Base-by-base conservation (phyloP, 1,140 invertebrate genomes). In the Palaemon carinicauda region DNA sequence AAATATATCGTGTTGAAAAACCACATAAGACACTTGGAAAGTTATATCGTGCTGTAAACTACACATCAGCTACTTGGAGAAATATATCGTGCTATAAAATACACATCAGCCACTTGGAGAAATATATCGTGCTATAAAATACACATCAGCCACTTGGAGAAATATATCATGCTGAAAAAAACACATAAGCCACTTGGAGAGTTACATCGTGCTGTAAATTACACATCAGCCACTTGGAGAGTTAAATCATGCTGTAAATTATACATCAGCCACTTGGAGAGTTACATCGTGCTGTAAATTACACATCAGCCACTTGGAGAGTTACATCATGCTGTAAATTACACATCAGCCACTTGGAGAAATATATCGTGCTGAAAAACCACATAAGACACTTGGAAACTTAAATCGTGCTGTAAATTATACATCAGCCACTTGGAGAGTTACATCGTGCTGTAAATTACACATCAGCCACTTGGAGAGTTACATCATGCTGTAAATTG, bases 381-480 rank as follows among this genome's bases (percentile, higher is more conserved):
- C 21, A 21, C 14, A 9, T 14, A 9, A 60, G 24, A n/a, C n/a
- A n/a, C n/a, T 31, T 33, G 79, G 54, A 80, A 53, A 12, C 9
- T 33, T 12, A 80, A 3, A 77, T 75, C 71, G 52, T n/a, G 41
- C 69, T 75, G 81, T 29, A 53, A n/a, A 50, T 3, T 19, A 19
- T 10, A n/a, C n/a, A n/a, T n/a, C n/a, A 83, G 41, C 81, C 73
- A n/a, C 41, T 31, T 33, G 79, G 54, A 80, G 79, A 12, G 17
- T 33, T 12, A 80, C 31, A 77, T 75, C 71, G 52, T n/a, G 41
- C 69, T 75, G 81, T 29, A 53, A n/a, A 50, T 3, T 19, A 19
- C 10, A n/a, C n/a, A n/a, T n/a, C n/a, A 83, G 41, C 81, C 73
- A n/a, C 41, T 27, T 52, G 82, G 74, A 85, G 74, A 21, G 74